Evolutionary conservation across 1,140 invertebrate species (phyloP).

Genomic region (Drosophila guanche): DNA sequence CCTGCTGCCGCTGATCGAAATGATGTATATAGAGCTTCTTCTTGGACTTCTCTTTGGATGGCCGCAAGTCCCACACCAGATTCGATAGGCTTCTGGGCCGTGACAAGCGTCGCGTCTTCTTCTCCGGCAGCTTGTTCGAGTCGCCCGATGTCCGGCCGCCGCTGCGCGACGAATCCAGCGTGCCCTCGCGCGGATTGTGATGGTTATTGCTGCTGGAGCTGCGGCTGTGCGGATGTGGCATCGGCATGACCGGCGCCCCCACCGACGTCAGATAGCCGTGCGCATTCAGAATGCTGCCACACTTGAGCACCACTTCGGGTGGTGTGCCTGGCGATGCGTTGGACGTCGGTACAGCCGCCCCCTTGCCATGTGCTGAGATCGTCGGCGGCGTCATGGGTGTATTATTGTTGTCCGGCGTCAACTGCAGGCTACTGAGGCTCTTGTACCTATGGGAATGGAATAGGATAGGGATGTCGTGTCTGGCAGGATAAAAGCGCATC

Average conservation of each 20-base stretch:
- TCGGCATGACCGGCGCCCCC: slow-evolving; percentile 28
- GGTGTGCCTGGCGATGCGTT: slow-evolving; percentile 55
- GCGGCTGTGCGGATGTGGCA: slow-evolving; percentile 51
- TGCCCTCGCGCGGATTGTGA: slow-evolving; percentile 86
- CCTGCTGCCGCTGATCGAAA: slow-evolving; percentile 83
- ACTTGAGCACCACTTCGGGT: slow-evolving; percentile 77
- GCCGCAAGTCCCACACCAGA: slow-evolving; percentile 91
- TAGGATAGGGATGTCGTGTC: neutral
- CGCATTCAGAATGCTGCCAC: slow-evolving; percentile 70
- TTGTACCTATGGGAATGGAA: slow-evolving; percentile 63
- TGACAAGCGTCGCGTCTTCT: slow-evolving; percentile 89
- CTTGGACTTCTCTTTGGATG: slow-evolving; percentile 86
- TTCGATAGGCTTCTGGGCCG: slow-evolving; percentile 93
- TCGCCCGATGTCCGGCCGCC: slow-evolving; percentile 93
- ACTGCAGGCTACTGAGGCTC: slow-evolving; percentile 81
- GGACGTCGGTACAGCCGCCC: slow-evolving; percentile 25
- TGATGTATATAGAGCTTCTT: slow-evolving; percentile 84
- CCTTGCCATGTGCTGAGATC: slow-evolving; percentile 80
- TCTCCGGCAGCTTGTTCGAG: slow-evolving; percentile 91
- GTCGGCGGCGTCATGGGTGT: slow-evolving; percentile 66
- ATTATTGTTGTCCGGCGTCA: slow-evolving; percentile 77
- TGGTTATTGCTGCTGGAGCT: slow-evolving; percentile 71
- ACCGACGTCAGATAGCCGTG: slow-evolving; percentile 64
- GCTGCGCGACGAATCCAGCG: slow-evolving; percentile 94
- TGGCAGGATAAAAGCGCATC: no score